Evolutionary conservation across 2,888 invertebrate species (phyloP).

Genomic region (Sclerodermus sp.): DNA sequence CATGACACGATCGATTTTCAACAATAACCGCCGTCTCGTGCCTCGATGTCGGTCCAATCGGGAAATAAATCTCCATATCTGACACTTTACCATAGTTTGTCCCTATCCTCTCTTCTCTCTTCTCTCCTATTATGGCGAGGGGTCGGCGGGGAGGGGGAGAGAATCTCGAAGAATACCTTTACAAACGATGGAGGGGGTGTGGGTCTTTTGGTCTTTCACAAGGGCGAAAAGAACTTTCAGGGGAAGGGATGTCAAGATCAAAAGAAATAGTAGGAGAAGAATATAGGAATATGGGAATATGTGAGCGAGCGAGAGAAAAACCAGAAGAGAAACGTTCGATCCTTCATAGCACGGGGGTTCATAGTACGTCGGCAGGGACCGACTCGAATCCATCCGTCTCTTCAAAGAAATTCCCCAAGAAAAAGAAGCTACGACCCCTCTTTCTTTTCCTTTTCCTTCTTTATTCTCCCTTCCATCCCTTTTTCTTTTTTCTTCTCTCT

Average conservation of each 20-base stretch:
- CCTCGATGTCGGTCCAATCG: constrained; percentile 32
- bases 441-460: background rate
- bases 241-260: too few species aligned
- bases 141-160: constrained; percentile 30
- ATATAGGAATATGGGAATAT: background rate
- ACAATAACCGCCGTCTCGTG: constrained; percentile 33
- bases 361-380: too few species aligned
- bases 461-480: too few species aligned
- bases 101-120: too few species aligned
- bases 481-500: too few species aligned
- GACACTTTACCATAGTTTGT: constrained; percentile 25
- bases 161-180: constrained; percentile 23
- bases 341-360: constrained; percentile 32
- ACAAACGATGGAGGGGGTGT: constrained; percentile 12
- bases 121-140: too few species aligned
- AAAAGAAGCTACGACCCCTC: constrained; percentile 8
- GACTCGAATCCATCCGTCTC: constrained; percentile 40
- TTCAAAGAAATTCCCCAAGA: constrained; percentile 26
- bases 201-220: background rate
- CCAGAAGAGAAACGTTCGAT: constrained; percentile 21
- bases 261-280: constrained; percentile 25
- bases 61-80: constrained; percentile 54
- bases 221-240: constrained; percentile 9
- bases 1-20: constrained; percentile 50
- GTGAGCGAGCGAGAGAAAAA: constrained; percentile 15